Conservation (phyloP, 2,888 invertebrate species). For the Athalia circularis region DNA sequence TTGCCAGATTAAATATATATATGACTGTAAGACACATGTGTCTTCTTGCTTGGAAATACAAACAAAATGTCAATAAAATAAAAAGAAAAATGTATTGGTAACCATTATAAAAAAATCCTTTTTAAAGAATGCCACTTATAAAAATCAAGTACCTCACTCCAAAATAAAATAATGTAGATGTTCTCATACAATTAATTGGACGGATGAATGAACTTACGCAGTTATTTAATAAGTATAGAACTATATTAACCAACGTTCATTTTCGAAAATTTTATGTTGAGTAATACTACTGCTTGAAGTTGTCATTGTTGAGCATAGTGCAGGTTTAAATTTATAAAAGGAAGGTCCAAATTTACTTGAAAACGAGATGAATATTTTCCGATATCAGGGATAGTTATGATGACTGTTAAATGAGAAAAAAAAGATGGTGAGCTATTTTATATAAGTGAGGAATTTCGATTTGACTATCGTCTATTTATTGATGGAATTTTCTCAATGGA, state of each 20-base stretch:
- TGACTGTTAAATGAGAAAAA: background rate
- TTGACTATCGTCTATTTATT: slow-evolving; percentile 24
- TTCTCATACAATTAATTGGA: too few relatives aligned
- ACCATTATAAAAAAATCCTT: slow-evolving; percentile 3
- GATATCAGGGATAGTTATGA: too few relatives aligned
- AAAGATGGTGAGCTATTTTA: background rate
- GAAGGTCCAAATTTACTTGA: background rate
- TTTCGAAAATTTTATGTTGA: background rate
- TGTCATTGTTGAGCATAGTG: slow-evolving; percentile 34
- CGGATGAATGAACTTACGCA: too few relatives aligned
- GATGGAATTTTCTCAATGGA: slow-evolving; percentile 39
- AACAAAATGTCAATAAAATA: slow-evolving; percentile 34
- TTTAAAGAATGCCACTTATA: background rate
- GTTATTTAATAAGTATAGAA: too few relatives aligned
- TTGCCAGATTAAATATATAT: slow-evolving; percentile 2
- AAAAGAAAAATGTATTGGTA: slow-evolving; percentile 10
- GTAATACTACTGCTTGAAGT: slow-evolving; percentile 6
- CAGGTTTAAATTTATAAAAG: slow-evolving; percentile 1
- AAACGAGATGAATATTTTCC: slow-evolving; percentile 12
- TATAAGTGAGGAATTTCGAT: background rate
- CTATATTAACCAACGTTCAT: background rate
- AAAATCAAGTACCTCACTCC: background rate
- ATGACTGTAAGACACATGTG: slow-evolving; percentile 33
- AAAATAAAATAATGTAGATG: background rate
- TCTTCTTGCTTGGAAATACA: slow-evolving; percentile 2